A percentile compares a stretch with the other conserved stretches of the same genome.
phyloP scores from a whole-genome alignment of 2,888 invertebrate species.

The Dorcus parallelipipedus region DNA sequence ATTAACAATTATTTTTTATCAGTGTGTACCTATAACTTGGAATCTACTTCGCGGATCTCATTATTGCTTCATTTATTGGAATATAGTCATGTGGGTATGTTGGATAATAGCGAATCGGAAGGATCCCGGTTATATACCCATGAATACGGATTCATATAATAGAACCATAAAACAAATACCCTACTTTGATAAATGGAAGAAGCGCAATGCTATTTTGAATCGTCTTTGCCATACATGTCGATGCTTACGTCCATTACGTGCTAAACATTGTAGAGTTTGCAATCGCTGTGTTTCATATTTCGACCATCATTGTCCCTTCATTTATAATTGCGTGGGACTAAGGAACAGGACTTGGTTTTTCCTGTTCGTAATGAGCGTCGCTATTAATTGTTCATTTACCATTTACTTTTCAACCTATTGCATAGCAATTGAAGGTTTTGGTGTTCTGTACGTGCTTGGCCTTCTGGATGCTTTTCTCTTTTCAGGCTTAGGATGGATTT shows the following conservation, averaged over 20 bases:
- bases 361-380: slow-evolving; percentile 81
- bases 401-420: slow-evolving; percentile 86
- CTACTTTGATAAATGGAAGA: slow-evolving; percentile 90
- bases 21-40: slow-evolving; percentile 90
- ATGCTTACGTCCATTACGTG: slow-evolving; percentile 79
- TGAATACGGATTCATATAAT: slow-evolving; percentile 87
- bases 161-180: slow-evolving; percentile 89
- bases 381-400: slow-evolving; percentile 82
- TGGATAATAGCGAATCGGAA: slow-evolving; percentile 86
- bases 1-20: slow-evolving; percentile 31
- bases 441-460: slow-evolving; percentile 79
- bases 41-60: slow-evolving; percentile 81
- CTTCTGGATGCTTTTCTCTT: slow-evolving; percentile 79
- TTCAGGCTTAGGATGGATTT: slow-evolving; percentile 81
- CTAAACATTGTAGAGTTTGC: slow-evolving; percentile 90
- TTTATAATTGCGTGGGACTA: slow-evolving; percentile 91
- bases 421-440: slow-evolving; percentile 80
- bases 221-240: slow-evolving; percentile 87
- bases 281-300: slow-evolving; percentile 77
- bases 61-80: slow-evolving; percentile 88
- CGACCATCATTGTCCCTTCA: slow-evolving; percentile 94
- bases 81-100: slow-evolving; percentile 89
- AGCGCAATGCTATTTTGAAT: slow-evolving; percentile 75
- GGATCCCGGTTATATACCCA: slow-evolving; percentile 86
- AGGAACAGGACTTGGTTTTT: slow-evolving; percentile 93